Evolutionary conservation across 92 coral and sea anemone genomes (phyloP).

Genomic region (Epizoanthus scotinus): DNA sequence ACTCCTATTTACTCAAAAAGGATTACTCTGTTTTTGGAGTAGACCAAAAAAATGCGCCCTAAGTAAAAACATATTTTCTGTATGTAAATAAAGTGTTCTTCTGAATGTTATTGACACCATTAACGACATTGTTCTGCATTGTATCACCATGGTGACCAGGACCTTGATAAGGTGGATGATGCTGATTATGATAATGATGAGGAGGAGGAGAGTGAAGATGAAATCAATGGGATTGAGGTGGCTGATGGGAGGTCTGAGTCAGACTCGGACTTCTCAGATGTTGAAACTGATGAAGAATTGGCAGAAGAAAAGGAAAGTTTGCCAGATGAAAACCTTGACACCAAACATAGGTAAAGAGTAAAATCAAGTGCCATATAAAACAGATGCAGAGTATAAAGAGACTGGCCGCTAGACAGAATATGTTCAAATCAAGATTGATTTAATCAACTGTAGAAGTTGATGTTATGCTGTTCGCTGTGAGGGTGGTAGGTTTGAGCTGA

Average conservation of each 20-base stretch:
- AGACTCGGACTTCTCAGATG: constrained; percentile 25
- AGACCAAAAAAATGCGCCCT: too few relatives aligned
- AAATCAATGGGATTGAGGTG: constrained; percentile 44
- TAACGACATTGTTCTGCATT: background rate
- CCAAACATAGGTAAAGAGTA: constrained; percentile 1
- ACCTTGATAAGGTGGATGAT: constrained; percentile 84
- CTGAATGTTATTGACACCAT: too few relatives aligned
- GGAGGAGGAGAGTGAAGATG: constrained; percentile 54
- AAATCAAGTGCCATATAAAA: too few relatives aligned
- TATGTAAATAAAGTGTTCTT: background rate
- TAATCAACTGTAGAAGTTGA: too few relatives aligned
- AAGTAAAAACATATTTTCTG: background rate
- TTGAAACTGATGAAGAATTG: constrained; percentile 8
- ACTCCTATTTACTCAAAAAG: too few relatives aligned
- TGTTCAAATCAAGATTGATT: too few relatives aligned
- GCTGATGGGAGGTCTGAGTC: constrained; percentile 43
- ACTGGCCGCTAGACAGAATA: too few relatives aligned
- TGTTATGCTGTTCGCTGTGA: too few relatives aligned
- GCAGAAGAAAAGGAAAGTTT: constrained; percentile 34
- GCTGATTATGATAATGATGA: constrained; percentile 49
- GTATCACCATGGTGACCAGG: constrained; percentile 45
- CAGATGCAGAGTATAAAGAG: background rate
- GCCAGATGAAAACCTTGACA: background rate
- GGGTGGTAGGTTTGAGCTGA: too few relatives aligned
- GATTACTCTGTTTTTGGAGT: too few relatives aligned